A percentile compares a stretch with the other conserved stretches of the same genome.
Conservation (phyloP, 1,140 invertebrate genomes). For the Drosophila kikkawai region DNA sequence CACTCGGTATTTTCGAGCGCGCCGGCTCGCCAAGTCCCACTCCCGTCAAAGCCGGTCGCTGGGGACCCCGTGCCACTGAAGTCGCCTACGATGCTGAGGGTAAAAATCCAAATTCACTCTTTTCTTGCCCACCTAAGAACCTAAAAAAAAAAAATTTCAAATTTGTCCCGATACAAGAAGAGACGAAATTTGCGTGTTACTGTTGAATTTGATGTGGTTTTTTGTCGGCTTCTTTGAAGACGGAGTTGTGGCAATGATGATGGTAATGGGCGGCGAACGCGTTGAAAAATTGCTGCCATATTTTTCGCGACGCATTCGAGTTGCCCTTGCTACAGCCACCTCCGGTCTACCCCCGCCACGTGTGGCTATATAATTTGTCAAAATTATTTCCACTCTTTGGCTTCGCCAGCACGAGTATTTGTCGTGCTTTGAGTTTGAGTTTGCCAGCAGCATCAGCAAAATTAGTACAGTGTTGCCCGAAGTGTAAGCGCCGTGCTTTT, state of each 20-base stretch:
- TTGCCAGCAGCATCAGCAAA: slow-evolving; percentile 71
- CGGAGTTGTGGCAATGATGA: slow-evolving; percentile 26
- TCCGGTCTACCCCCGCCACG: slow-evolving; percentile 24
- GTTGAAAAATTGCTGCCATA: slow-evolving; percentile 74
- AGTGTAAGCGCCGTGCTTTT: slow-evolving; percentile 68
- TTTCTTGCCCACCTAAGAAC: slow-evolving; percentile 27
- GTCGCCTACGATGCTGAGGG: slow-evolving; percentile 90
- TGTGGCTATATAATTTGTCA: slow-evolving; percentile 60
- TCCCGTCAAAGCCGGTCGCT: slow-evolving; percentile 89
- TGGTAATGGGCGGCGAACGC: slow-evolving; percentile 32
- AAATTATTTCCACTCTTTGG: slow-evolving; percentile 67
- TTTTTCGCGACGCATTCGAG: slow-evolving; percentile 64
- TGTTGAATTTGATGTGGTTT: slow-evolving; percentile 61
- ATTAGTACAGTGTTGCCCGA: slow-evolving; percentile 44
- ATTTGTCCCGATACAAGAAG: slow-evolving; percentile 66
- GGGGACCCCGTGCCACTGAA: slow-evolving; percentile 88
- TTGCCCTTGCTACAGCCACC: neutral
- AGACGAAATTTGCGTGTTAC: slow-evolving; percentile 67
- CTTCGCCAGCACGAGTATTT: slow-evolving; percentile 52
- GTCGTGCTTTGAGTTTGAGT: slow-evolving; percentile 51
- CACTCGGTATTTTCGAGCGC: slow-evolving; percentile 84
- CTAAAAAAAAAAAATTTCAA: slow-evolving; percentile 24
- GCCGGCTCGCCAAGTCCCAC: slow-evolving; percentile 87
- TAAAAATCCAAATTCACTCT: slow-evolving; percentile 85
- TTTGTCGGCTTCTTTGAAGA: slow-evolving; percentile 51